These are phyloP conservation scores for Hyperoplus lanceolatus DNA, from an alignment of 2,797 vertebrate species.

Conservation along the genomic window DNA sequence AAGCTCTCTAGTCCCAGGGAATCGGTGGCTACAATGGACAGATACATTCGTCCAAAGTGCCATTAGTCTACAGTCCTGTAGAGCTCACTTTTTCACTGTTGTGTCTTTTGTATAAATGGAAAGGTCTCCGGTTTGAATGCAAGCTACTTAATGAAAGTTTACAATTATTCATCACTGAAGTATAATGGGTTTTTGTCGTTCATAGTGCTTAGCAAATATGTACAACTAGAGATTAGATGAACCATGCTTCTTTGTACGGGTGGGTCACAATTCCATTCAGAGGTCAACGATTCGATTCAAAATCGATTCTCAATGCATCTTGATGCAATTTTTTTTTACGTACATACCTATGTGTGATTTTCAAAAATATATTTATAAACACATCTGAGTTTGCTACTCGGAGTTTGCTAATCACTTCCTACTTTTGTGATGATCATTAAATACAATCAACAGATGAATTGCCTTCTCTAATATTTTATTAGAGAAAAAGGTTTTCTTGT, in stretches of 20 bases:
- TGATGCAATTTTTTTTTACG: too few relatives aligned
- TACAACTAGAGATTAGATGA: neutral
- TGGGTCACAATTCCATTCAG: too few relatives aligned
- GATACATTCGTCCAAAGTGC: neutral
- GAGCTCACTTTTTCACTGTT: neutral
- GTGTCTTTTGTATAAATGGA: neutral
- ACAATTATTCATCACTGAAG: neutral
- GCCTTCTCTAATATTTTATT: too few relatives aligned
- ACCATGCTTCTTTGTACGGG: neutral
- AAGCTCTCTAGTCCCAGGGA: constrained; percentile 16
- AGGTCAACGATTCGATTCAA: too few relatives aligned
- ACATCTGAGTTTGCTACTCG: too few relatives aligned
- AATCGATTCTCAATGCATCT: too few relatives aligned
- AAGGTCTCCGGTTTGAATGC: neutral
- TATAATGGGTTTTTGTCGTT: neutral
- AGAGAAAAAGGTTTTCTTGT: too few relatives aligned
- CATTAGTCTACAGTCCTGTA: neutral
- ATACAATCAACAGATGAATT: too few relatives aligned
- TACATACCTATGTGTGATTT: too few relatives aligned
- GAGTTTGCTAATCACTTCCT: too few relatives aligned
- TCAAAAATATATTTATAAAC: too few relatives aligned
- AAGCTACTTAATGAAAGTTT: neutral
- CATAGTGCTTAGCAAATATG: neutral
- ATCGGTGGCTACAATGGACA: constrained; percentile 9
- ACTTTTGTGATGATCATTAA: too few relatives aligned